Evolutionary conservation across 2,113 vertebrate genomes (phyloP), one percentile per base, ranked within the genome.

Genomic region (Dicaeum eximium): DNA sequence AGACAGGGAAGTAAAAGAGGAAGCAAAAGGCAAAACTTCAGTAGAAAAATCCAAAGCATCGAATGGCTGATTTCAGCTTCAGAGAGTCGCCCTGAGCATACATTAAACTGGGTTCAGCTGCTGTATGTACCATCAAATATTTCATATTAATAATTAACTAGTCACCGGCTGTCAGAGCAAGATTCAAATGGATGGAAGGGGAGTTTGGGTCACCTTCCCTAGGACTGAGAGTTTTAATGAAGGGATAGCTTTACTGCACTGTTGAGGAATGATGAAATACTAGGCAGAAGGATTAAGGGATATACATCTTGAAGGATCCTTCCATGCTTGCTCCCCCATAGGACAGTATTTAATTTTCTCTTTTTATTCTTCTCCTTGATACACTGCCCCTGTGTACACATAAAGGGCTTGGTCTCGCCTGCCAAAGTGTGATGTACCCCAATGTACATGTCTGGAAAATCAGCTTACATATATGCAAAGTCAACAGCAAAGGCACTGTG

Each of bases 111-210:
- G 92, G 94, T 93, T 97, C 96, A 97, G 97, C 96, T 96, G 90
- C 88, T 96, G 89, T 89, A 45, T 87, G 93, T 92, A 82, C 92
- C 94, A 79, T 92, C 96, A 97, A 94, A 96, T 97, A 97, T 87
- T 97, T 97, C 95, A 90, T 92, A 95, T 98, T 96, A 98, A 98
- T 97, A 97, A 97, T 97, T 97, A 96, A 98, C 93, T 96, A 94
- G 95, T 93, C 73, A 90, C 92, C 53, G 90, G 90, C 92, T 97
- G 91, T 97, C 92, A 95, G 81, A 97, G 90, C 89, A 92, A 95
- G 91, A 96, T 95, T 97, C 96, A 97, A 90, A 97, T 93, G 93
- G 87, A 96, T 92, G 92, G 94, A 96, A 97, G 78, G 90, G 88
- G 92, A 96, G 80, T 47, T 78, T 93, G 93, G 96, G 97, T 96